phyloP scores from a whole-genome alignment of 64 coral and sea anemone genomes.

The Montipora efflorescens region DNA sequence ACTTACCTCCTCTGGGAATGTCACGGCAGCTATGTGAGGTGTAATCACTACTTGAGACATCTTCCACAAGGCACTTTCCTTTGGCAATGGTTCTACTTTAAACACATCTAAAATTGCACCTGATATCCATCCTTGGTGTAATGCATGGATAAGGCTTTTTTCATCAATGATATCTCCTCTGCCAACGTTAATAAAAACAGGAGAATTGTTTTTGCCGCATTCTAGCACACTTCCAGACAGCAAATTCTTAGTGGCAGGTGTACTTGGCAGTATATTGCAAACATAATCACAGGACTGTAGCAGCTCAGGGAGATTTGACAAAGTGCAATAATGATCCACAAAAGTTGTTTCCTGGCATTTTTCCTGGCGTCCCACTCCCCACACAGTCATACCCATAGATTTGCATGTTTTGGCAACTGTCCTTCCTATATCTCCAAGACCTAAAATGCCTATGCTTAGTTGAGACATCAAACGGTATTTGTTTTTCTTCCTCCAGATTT shows the following conservation, averaged over 20 bases:
- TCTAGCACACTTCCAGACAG: constrained; percentile 84
- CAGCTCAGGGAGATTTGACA: constrained; percentile 52
- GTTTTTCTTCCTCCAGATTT: background rate
- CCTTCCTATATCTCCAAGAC: constrained; percentile 87
- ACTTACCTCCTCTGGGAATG: constrained; percentile 72
- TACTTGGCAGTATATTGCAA: constrained; percentile 91
- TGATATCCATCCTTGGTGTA: constrained; percentile 85
- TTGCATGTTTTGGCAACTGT: constrained; percentile 81
- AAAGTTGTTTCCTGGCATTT: constrained; percentile 21
- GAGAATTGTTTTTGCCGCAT: constrained; percentile 67
- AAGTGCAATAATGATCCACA: constrained; percentile 75
- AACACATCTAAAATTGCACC: constrained; percentile 95
- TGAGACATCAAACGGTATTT: constrained; percentile 65
- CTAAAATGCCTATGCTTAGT: constrained; percentile 89
- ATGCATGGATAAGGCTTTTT: constrained; percentile 72
- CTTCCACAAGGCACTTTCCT: constrained; percentile 83
- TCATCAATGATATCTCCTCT: constrained; percentile 86
- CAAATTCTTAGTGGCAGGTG: constrained; percentile 72
- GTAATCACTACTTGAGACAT: constrained; percentile 84
- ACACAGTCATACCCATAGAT: constrained; percentile 82
- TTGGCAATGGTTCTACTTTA: constrained; percentile 83
- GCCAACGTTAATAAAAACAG: constrained; percentile 92
- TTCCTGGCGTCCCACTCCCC: constrained; percentile 63
- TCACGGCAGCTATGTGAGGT: constrained; percentile 65
- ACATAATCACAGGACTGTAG: constrained; percentile 92